Conservation (phyloP, 2,797 vertebrate species). For the Chaunax sp. region DNA sequence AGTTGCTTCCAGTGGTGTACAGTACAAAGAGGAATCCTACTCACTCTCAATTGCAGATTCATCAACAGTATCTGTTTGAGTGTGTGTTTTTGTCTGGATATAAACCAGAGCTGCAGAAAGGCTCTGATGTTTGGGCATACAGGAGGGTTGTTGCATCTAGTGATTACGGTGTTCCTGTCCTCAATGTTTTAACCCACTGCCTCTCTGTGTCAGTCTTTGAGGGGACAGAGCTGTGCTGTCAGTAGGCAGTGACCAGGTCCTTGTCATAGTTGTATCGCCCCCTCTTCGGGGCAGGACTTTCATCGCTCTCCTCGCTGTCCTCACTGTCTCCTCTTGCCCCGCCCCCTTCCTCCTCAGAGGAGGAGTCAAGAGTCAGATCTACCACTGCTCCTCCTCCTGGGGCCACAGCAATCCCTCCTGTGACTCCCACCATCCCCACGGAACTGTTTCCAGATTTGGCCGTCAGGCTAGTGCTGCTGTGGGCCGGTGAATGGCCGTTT, state of each 20-base stretch:
- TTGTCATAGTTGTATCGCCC: slow-evolving; percentile 96
- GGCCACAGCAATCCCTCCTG: slow-evolving; percentile 73
- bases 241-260: slow-evolving; percentile 97
- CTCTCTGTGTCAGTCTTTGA: slow-evolving; percentile 75
- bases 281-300: slow-evolving; percentile 90
- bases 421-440: slow-evolving; percentile 61
- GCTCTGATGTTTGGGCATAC: slow-evolving; percentile 61
- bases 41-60: slow-evolving; percentile 73
- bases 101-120: slow-evolving; percentile 73
- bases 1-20: slow-evolving; percentile 78
- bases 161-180: slow-evolving; percentile 77
- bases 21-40: slow-evolving; percentile 77
- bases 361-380: slow-evolving; percentile 98
- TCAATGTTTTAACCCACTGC: slow-evolving; percentile 69
- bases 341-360: slow-evolving; percentile 90
- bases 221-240: slow-evolving; percentile 79
- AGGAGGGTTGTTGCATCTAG: slow-evolving; percentile 67
- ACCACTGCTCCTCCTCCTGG: slow-evolving; percentile 87
- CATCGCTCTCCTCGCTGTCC: slow-evolving; percentile 93
- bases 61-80: slow-evolving; percentile 74
- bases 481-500: slow-evolving; percentile 88
- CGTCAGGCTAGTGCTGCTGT: slow-evolving; percentile 83
- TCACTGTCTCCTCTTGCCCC: slow-evolving; percentile 93
- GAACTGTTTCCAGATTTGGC: slow-evolving; percentile 85
- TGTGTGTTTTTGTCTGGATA: slow-evolving; percentile 65